A percentile compares a stretch with the other conserved stretches of the same genome.
Evolutionary conservation across 2,888 invertebrate genomes (phyloP).

Genomic region (Dione juno): DNA sequence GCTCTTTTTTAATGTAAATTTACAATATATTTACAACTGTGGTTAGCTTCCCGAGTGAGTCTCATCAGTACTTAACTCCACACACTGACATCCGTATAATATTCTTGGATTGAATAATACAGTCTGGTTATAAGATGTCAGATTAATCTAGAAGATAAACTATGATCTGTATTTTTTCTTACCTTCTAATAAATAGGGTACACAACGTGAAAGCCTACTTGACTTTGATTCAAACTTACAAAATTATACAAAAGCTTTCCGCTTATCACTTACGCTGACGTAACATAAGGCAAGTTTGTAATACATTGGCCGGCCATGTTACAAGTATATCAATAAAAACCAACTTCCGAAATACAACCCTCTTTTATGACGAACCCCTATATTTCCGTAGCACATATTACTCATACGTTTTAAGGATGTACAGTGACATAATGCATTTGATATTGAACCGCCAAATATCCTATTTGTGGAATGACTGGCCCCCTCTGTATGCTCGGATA

Average conservation of each 20-base stretch:
- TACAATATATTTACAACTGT: too few relatives aligned
- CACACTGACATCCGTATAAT: too few relatives aligned
- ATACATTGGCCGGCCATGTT: constrained; percentile 54
- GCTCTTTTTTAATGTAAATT: too few relatives aligned
- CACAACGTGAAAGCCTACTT: too few relatives aligned
- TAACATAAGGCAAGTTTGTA: constrained; percentile 43
- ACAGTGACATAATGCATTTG: constrained; percentile 10
- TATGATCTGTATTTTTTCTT: too few relatives aligned
- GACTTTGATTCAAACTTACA: too few relatives aligned
- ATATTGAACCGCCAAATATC: constrained; percentile 30
- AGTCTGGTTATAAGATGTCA: too few relatives aligned
- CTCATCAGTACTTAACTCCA: too few relatives aligned
- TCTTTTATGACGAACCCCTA: constrained; percentile 45
- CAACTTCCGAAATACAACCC: constrained; percentile 54
- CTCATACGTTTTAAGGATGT: neutral
- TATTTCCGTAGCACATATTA: constrained; percentile 25
- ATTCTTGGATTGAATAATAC: too few relatives aligned
- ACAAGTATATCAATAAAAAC: constrained; percentile 55
- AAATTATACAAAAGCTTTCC: constrained; percentile 17
- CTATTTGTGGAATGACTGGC: constrained; percentile 41
- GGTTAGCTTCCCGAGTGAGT: too few relatives aligned
- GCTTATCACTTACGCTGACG: constrained; percentile 29
- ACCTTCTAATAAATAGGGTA: too few relatives aligned
- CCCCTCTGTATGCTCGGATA: constrained; percentile 37
- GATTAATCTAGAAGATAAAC: too few relatives aligned